Evolutionary conservation across 2,113 vertebrate genomes (phyloP), one percentile per base, ranked within the genome.

Genomic region (Cyprinus carpio): DNA sequence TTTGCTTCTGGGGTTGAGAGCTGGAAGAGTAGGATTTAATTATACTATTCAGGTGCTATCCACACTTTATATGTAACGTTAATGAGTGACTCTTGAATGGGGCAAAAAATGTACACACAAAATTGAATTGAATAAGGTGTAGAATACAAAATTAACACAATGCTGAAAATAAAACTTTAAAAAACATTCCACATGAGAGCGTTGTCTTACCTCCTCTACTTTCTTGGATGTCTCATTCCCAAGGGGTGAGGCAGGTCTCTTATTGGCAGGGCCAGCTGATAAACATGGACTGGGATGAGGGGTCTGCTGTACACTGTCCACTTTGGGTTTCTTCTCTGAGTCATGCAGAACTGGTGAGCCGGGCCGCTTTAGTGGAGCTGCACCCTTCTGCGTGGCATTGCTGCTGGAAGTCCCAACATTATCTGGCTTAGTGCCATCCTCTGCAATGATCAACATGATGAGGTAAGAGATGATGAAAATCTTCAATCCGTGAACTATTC

Each of bases 201-300:
- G 49, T 54, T 93, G 94, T 90, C 94, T 94, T 93, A 96, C 97
- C 93, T 95, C 95, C 85, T 96, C 94, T 6, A 87, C 89, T 95
- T 93, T 96, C 91, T 96, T 96, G 49, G 92, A 90, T 84, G 91
- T 93, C 20, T 95, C 95, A 88, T 96, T 95, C 80, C 89, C 93
- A 86, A 90, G 90, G 46, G 96, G 94, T 46, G 96, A 95, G 4
- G 91, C 92, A 1, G 94, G 91, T 89, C 94, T 95, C 91, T 96
- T 96, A 81, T 90, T 88, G 90, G 92, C 92, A 92, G 93, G 93
- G 92, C 94, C 94, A 95, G 94, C 93, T 94, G 95, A 90, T 95
- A 95, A 84, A 94, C 94, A 83, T 93, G 93, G 92, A 93, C 92
- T 93, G 94, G 77, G n/a, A 34, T 40, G 34, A 79, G 76, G 54